phyloP scores from a whole-genome alignment of 2,888 invertebrate genomes.

The Sthenelais limicola region DNA sequence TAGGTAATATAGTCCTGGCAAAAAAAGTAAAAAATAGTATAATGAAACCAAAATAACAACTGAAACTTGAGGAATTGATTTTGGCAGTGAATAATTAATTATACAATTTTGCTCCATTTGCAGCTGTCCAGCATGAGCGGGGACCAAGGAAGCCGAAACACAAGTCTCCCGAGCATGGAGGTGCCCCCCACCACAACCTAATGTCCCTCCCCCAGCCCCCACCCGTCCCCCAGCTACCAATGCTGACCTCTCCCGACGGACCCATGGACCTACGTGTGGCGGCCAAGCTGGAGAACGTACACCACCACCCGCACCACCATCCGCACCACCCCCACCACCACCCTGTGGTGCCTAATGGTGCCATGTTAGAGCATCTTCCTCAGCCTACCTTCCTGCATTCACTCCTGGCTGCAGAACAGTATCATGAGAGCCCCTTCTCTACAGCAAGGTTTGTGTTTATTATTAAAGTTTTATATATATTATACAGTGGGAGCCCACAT shows the following conservation, averaged over 20 bases:
- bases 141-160: constrained; percentile 93
- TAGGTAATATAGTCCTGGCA: too few species aligned
- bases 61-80: too few species aligned
- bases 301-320: constrained; percentile 3
- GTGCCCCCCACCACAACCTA: constrained; percentile 6
- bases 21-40: too few species aligned
- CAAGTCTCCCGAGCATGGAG: not conserved
- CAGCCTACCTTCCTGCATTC: constrained; percentile 43
- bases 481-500: too few species aligned
- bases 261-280: constrained; percentile 57
- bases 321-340: constrained; percentile 20
- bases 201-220: constrained; percentile 9
- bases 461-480: too few species aligned
- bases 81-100: too few species aligned
- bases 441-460: not conserved
- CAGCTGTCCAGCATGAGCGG: constrained; percentile 97
- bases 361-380: constrained; percentile 32
- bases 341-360: not conserved
- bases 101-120: constrained; percentile 29
- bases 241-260: constrained; percentile 40
- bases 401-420: constrained; percentile 51
- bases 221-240: not conserved
- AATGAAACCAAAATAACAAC: too few species aligned
- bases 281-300: constrained; percentile 37
- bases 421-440: constrained; percentile 45